phyloP scores from a whole-genome alignment of 2,797 vertebrate species.

The Telmatherina bonti region DNA sequence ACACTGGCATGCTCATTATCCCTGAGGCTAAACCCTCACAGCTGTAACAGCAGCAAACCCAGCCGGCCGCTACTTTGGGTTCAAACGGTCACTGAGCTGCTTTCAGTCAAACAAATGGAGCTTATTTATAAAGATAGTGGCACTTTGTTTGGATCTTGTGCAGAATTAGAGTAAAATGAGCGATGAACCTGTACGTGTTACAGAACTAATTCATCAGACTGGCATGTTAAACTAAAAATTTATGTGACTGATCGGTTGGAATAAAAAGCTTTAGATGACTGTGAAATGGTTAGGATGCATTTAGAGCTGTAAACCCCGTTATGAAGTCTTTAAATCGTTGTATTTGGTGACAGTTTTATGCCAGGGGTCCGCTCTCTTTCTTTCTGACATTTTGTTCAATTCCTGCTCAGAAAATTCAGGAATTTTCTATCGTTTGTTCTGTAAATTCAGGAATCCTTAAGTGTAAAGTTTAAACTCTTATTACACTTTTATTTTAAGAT shows the following conservation, averaged over 20 bases:
- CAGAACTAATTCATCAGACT: neutral
- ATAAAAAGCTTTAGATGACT: neutral
- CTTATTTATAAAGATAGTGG: neutral
- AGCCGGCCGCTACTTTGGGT: constrained; percentile 29
- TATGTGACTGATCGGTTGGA: neutral
- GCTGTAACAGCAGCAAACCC: constrained; percentile 20
- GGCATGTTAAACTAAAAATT: constrained; percentile 1
- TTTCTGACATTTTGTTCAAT: too few species aligned
- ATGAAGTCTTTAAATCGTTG: too few species aligned
- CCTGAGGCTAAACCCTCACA: constrained; percentile 28
- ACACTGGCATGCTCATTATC: constrained; percentile 56
- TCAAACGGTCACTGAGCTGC: constrained; percentile 37
- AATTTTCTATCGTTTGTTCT: neutral
- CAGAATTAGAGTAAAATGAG: too few species aligned
- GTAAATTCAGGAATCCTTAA: neutral
- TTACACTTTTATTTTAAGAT: neutral
- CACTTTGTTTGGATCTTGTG: too few species aligned
- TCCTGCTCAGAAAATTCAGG: too few species aligned
- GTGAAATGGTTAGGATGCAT: neutral
- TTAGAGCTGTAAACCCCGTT: neutral
- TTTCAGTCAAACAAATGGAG: too few species aligned
- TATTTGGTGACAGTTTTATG: too few species aligned
- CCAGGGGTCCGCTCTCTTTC: too few species aligned
- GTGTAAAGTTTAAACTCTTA: too few species aligned
- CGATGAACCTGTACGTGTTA: neutral